Conservation (phyloP, 2,888 invertebrate genomes). For the Macroteleia sp. region DNA sequence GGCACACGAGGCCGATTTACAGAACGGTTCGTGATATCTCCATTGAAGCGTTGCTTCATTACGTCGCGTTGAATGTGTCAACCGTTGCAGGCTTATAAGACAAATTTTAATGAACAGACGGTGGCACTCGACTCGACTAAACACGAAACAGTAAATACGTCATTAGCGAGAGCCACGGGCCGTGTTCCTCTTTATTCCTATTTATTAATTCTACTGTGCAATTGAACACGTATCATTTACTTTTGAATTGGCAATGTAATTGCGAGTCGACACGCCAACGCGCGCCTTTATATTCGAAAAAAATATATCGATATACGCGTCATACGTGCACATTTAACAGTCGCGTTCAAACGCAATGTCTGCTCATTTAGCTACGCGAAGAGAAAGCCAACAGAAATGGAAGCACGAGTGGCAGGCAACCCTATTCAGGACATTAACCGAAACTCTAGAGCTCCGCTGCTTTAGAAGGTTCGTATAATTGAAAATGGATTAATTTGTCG, state of each 20-base stretch:
- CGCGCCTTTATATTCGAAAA: conserved; percentile 24
- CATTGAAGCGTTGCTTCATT: conserved; percentile 80
- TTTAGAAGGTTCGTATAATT: conserved; percentile 70
- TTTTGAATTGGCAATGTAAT: conserved; percentile 77
- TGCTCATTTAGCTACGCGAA: conserved; percentile 51
- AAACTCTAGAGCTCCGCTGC: conserved; percentile 63
- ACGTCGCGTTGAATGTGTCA: conserved; percentile 78
- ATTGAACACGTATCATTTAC: conserved; percentile 81
- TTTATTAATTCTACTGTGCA: conserved; percentile 79
- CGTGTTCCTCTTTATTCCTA: conserved; percentile 73
- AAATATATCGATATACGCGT: conserved; percentile 66
- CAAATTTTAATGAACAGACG: conserved; percentile 82
- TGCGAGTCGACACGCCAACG: conserved; percentile 69
- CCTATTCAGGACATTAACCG: conserved; percentile 72
- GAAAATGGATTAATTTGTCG: conserved; percentile 74
- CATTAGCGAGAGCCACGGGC: conserved; percentile 76
- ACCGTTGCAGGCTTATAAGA: conserved; percentile 78
- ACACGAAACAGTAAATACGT: conserved; percentile 79
- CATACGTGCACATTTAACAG: conserved; percentile 37
- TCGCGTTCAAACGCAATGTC: conserved; percentile 45
- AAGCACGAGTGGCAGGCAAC: conserved; percentile 62
- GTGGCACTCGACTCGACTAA: conserved; percentile 71
- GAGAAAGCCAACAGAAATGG: conserved; percentile 40
- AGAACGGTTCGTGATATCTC: conserved; percentile 69
- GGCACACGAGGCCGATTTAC: conserved; percentile 64